These are phyloP conservation scores for Bucorvus abyssinicus DNA, from an alignment of 2,797 vertebrate genomes.

Conservation along the genomic window DNA sequence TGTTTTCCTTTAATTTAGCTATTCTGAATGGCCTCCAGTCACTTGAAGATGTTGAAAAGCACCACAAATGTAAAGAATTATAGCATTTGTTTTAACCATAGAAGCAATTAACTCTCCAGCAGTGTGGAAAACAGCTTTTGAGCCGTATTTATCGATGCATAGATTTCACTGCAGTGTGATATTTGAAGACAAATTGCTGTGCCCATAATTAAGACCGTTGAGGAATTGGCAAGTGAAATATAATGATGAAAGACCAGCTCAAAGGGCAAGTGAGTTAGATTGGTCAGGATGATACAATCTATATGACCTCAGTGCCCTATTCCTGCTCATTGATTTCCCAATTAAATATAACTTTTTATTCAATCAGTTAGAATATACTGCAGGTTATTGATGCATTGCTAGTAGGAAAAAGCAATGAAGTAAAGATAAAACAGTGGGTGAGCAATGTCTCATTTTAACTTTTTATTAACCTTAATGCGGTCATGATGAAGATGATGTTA, in stretches of 20 bases:
- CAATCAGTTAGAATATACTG: conserved; percentile 68
- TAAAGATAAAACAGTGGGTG: conserved; percentile 50
- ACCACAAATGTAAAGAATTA: conserved; percentile 64
- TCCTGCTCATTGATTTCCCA: conserved; percentile 73
- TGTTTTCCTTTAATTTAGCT: conserved; percentile 24
- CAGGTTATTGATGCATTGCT: conserved; percentile 64
- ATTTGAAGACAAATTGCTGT: conserved; percentile 79
- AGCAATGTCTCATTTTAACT: conserved; percentile 53
- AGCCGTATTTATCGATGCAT: conserved; percentile 78
- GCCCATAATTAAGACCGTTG: conserved; percentile 73
- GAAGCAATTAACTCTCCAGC: conserved; percentile 77
- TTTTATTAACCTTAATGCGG: conserved; percentile 57
- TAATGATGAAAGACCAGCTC: conserved; percentile 71
- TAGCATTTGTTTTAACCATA: conserved; percentile 65
- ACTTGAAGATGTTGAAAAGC: conserved; percentile 59
- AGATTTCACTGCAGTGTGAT: conserved; percentile 76
- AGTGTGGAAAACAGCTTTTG: conserved; percentile 76
- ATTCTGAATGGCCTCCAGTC: conserved; percentile 5
- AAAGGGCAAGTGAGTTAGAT: conserved; percentile 67
- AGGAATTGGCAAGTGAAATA: conserved; percentile 74
- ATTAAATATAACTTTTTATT: conserved; percentile 76
- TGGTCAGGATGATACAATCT: conserved; percentile 66
- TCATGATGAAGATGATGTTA: conserved; percentile 32
- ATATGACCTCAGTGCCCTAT: conserved; percentile 65
- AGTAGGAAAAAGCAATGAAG: conserved; percentile 39